Percentiles rank a stretch among this genome's conserved stretches.
These are phyloP conservation scores for Ceyx cyanopectus DNA, from an alignment of 2,113 vertebrate species.

Conservation along the genomic window DNA sequence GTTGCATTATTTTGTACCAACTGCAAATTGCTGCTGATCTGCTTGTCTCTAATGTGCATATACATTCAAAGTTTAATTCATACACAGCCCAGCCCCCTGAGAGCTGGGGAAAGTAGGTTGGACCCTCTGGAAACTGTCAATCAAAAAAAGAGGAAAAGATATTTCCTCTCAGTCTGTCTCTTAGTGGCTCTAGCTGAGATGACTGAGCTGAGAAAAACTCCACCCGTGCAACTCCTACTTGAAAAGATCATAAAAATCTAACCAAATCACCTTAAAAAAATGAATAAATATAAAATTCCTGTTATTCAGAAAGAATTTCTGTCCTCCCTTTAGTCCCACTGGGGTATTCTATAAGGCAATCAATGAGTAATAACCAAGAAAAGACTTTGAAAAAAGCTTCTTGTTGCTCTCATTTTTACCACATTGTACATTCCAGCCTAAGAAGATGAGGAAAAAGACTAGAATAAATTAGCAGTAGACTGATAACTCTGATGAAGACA, in stretches of 20 bases:
- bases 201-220: not conserved
- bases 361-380: not conserved
- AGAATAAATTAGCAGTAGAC: not conserved
- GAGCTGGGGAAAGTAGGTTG: not conserved
- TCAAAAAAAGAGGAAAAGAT: not conserved
- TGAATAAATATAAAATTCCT: not conserved
- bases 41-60: not conserved
- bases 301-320: not conserved
- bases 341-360: not conserved
- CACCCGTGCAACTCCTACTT: not conserved
- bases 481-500: not conserved
- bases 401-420: not conserved
- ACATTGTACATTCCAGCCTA: not conserved
- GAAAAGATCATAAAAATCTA: not conserved
- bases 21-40: not conserved
- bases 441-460: not conserved
- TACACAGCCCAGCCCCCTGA: not conserved
- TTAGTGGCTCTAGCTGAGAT: not conserved
- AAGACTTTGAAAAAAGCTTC: not conserved
- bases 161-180: not conserved
- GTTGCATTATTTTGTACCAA: not conserved
- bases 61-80: not conserved
- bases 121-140: not conserved
- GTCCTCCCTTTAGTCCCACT: not conserved
- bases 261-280: not conserved